Base-by-base conservation (phyloP, 1,140 invertebrate species). In the Conus ventricosus region DNA sequence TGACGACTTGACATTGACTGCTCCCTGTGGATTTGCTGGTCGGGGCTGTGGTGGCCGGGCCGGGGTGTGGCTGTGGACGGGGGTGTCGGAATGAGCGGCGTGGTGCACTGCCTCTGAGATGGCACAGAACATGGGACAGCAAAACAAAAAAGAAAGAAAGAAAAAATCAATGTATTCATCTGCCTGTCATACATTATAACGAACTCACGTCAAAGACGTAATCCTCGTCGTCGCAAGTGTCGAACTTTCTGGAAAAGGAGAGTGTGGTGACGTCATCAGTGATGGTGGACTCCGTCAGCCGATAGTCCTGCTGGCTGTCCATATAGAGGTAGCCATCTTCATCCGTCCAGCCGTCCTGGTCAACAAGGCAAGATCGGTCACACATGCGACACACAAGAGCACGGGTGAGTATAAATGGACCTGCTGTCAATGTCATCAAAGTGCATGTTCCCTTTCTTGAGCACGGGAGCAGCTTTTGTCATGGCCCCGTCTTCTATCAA, bases 161-260 rank as follows among this genome's bases (percentile, higher is more conserved):
- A 60, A 8, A 60, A 60, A 8, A 60, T 2, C 57, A 60, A 4
- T 15, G 15, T 39, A 39, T 39, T 39, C 39, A 39, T 39, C 39
- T 39, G 39, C 39, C 39, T 39, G 39, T 39, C 39, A 39, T 3
- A 60, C 4, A 60, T 0, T 17, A 71, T 1, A n/a, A 20, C 67
- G 6, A 20, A 90, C 94, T 96, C 95, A 97, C 97, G 95, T 98
- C 97, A 87, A 99, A 97, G 2, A 97, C 94, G 92, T 99, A 98
- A 95, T 99, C 98, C 27, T 97, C 95, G 17, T 96, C 95, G 94
- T 99, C 98, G 93, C 99, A 99, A 10, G 98, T 99, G 90, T 98
- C 97, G 92, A 99, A 99, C 93, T 97, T 97, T 96, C 93, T 98
- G 96, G 91, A 96, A 97, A 25, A 96, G 96, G 7, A 96, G 92